phyloP scores from a whole-genome alignment of 2,797 vertebrate species.

The Pyrocephalus nanus region DNA sequence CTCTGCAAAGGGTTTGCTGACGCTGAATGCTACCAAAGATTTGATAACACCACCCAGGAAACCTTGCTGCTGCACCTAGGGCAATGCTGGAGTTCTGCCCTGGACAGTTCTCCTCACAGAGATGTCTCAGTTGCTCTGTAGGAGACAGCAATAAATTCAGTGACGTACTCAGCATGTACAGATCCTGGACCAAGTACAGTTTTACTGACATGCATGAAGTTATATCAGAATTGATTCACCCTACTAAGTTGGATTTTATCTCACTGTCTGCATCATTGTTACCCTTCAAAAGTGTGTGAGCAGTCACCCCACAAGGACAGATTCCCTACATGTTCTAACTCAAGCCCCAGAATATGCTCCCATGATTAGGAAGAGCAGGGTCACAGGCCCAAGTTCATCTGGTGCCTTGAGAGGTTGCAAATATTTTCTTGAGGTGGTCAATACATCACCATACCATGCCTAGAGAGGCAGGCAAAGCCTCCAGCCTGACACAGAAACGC shows the following conservation, averaged over 20 bases:
- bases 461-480: not conserved
- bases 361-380: not conserved
- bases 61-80: not conserved
- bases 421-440: not conserved
- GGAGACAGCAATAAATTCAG: not conserved
- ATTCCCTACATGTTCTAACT: not conserved
- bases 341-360: not conserved
- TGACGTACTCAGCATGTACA: not conserved
- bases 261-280: not conserved
- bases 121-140: fast-evolving
- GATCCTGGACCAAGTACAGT: not conserved
- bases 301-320: not conserved
- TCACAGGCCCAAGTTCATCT: not conserved
- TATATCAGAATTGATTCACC: not conserved
- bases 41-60: not conserved
- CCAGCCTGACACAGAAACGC: not conserved
- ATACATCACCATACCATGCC: no score
- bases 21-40: fast-evolving
- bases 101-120: not conserved
- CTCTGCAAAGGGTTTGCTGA: not conserved
- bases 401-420: not conserved
- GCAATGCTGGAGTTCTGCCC: not conserved
- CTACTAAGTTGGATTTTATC: not conserved
- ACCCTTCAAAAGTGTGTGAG: not conserved
- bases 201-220: conserved; percentile 1